These are phyloP conservation scores for Pachymerium ferrugineum DNA, from an alignment of 2,888 invertebrate genomes.

Conservation along the genomic window DNA sequence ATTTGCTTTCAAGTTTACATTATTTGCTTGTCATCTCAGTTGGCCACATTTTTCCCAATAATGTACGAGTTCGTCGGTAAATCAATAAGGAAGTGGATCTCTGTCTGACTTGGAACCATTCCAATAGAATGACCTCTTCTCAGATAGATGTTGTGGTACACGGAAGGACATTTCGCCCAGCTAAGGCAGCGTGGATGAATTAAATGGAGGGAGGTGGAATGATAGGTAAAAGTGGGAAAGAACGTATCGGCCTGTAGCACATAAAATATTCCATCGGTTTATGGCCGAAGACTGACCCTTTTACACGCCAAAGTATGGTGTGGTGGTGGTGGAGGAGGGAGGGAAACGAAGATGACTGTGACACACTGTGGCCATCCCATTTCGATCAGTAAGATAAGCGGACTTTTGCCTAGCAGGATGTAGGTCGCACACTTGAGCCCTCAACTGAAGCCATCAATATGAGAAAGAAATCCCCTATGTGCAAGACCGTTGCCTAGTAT, in stretches of 20 bases:
- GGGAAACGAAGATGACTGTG: conserved; percentile 9
- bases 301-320: background rate
- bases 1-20: conserved; percentile 25
- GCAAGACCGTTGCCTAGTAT: background rate
- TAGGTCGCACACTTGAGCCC: conserved; percentile 10
- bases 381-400: conserved; percentile 8
- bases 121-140: conserved; percentile 16
- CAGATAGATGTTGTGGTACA: conserved; percentile 22
- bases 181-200: conserved; percentile 7
- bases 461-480: background rate
- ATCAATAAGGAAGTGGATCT: conserved; percentile 27
- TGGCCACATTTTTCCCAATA: conserved; percentile 23
- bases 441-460: conserved; percentile 12
- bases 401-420: conserved; percentile 27
- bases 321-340: background rate
- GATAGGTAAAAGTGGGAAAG: background rate
- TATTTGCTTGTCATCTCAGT: conserved; percentile 16
- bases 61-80: conserved; percentile 22
- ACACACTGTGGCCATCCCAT: conserved; percentile 25
- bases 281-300: conserved; percentile 1
- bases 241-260: background rate
- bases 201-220: conserved; percentile 11
- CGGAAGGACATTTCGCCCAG: conserved; percentile 14
- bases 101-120: conserved; percentile 19
- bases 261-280: conserved; percentile 22